These are phyloP conservation scores for Upupa epops DNA, from an alignment of 2,113 vertebrate species.

Conservation along the genomic window DNA sequence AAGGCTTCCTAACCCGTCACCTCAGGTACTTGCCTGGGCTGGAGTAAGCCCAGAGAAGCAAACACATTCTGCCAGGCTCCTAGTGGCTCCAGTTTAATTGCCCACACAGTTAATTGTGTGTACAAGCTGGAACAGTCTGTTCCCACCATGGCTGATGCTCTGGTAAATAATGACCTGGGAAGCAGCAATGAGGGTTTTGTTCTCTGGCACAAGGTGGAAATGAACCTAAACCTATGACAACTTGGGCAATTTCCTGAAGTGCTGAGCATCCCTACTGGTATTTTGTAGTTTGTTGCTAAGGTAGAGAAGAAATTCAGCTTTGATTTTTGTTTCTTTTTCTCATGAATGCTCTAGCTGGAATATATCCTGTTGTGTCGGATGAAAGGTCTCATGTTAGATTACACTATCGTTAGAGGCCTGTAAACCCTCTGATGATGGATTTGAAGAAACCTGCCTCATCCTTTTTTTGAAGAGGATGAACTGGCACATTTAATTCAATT, in stretches of 20 bases:
- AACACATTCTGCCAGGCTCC: background rate
- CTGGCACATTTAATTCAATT: slow-evolving; percentile 9
- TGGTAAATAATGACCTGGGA: background rate
- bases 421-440: background rate
- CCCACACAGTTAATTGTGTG: background rate
- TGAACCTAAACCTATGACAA: background rate
- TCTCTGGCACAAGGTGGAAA: background rate
- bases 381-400: background rate
- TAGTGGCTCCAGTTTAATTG: background rate
- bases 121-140: background rate
- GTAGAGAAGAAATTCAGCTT: background rate
- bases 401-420: background rate
- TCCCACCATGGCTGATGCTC: background rate
- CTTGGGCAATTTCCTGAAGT: background rate
- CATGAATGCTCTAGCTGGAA: background rate
- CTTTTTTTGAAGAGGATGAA: background rate
- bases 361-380: background rate
- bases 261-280: background rate
- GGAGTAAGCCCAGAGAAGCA: background rate
- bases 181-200: background rate
- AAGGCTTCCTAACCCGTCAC: background rate
- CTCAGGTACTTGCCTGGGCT: background rate
- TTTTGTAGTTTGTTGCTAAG: background rate
- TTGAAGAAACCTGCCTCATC: background rate
- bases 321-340: background rate